Evolutionary conservation across 1,140 invertebrate species (phyloP).

Genomic region (Meteorus sp.): DNA sequence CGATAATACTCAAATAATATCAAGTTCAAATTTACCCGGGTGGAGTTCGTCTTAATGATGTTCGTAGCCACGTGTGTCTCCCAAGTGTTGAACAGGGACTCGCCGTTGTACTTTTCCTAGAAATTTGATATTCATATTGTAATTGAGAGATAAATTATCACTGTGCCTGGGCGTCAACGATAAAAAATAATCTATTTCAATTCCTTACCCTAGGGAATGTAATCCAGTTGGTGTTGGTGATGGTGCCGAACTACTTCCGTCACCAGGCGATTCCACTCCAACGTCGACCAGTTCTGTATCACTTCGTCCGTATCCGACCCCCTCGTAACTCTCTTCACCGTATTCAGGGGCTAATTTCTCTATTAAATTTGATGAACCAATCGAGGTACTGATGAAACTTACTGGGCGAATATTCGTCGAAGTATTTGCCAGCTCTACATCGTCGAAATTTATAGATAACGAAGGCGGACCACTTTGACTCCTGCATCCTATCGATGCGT

Average conservation of each 20-base stretch:
- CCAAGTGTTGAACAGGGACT: slow-evolving; percentile 61
- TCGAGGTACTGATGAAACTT: background rate
- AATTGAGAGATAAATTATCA: slow-evolving; percentile 16
- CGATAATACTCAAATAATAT: background rate
- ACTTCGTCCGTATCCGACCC: slow-evolving; percentile 44
- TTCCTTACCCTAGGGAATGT: slow-evolving; percentile 38
- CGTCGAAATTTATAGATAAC: slow-evolving; percentile 11
- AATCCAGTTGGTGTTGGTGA: slow-evolving; percentile 48
- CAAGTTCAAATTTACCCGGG: slow-evolving; percentile 62
- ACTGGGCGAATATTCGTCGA: background rate
- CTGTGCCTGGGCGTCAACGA: background rate
- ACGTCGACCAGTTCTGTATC: slow-evolving; percentile 32
- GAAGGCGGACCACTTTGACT: slow-evolving; percentile 32
- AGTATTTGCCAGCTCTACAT: background rate
- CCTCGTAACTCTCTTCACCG: slow-evolving; percentile 53
- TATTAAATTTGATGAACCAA: slow-evolving; percentile 1
- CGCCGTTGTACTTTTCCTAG: slow-evolving; percentile 28
- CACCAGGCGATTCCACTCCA: slow-evolving; percentile 43
- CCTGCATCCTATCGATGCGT: slow-evolving; percentile 1
- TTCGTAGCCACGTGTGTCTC: slow-evolving; percentile 75
- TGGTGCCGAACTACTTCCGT: slow-evolving; percentile 47
- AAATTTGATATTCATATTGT: slow-evolving; percentile 40
- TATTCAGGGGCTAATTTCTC: slow-evolving; percentile 5
- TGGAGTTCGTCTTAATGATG: slow-evolving; percentile 72
- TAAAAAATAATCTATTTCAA: background rate